phyloP scores from a whole-genome alignment of 2,113 vertebrate species.

The Myrmecobius fasciatus region DNA sequence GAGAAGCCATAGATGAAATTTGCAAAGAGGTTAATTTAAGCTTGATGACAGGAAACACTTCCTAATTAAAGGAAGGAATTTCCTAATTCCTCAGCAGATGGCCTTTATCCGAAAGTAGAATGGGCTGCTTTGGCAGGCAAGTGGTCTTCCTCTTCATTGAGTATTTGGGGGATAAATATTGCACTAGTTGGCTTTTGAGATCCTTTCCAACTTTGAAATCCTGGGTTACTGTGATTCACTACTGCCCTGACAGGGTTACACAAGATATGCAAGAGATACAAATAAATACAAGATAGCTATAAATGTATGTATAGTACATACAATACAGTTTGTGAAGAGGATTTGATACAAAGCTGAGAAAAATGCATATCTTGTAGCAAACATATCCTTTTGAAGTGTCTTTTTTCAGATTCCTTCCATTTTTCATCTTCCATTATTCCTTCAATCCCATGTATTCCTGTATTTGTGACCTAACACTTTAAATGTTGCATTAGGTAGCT shows the following conservation, averaged over 20 bases:
- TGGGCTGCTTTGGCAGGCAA: background rate
- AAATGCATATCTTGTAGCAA: background rate
- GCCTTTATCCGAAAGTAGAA: background rate
- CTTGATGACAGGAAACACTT: background rate
- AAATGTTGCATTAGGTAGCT: background rate
- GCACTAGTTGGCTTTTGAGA: background rate
- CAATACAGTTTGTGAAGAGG: background rate
- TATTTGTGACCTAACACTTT: background rate
- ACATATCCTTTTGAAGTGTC: background rate
- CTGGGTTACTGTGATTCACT: background rate
- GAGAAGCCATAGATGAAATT: background rate
- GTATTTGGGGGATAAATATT: background rate
- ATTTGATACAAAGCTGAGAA: background rate
- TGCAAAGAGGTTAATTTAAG: background rate
- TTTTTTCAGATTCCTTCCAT: background rate
- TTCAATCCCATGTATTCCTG: background rate
- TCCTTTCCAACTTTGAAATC: background rate
- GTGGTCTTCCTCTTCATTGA: background rate
- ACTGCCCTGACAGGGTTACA: background rate
- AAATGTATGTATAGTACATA: background rate
- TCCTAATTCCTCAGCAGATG: background rate
- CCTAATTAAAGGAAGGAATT: background rate
- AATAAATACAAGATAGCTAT: background rate
- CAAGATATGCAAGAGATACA: no score
- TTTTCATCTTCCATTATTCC: background rate